phyloP scores from a whole-genome alignment of 2,888 invertebrate species.

The Ennomos quercinarius region DNA sequence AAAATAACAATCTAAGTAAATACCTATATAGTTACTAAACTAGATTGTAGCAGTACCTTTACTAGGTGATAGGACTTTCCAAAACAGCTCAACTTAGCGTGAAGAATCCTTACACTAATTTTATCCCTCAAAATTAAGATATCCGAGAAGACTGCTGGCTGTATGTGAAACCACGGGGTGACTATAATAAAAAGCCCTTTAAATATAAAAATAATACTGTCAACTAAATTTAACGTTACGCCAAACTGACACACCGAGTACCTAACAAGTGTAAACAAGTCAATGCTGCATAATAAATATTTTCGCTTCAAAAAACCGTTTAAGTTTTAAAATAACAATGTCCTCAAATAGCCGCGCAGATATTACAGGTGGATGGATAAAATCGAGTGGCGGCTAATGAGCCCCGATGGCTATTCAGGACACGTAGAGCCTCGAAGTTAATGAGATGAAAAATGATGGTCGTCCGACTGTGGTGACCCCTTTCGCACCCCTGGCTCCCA shows the following conservation, averaged over 20 bases:
- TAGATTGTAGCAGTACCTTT: no score
- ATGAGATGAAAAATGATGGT: slow-evolving; percentile 80
- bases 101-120: no score
- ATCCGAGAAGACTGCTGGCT: no score
- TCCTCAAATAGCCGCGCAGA: slow-evolving; percentile 28
- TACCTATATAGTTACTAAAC: no score
- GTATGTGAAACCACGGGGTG: no score
- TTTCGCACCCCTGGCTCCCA: slow-evolving; percentile 67
- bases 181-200: no score
- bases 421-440: slow-evolving; percentile 65
- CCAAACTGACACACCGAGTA: neutral
- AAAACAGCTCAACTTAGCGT: no score
- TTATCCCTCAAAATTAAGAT: no score
- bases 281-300: slow-evolving; percentile 2
- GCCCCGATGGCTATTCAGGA: slow-evolving; percentile 71
- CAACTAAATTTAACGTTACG: no score
- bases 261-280: slow-evolving; percentile 22
- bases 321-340: slow-evolving; percentile 31
- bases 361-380: slow-evolving; percentile 50
- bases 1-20: no score
- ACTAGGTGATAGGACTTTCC: no score
- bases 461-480: slow-evolving; percentile 76
- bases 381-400: slow-evolving; percentile 60
- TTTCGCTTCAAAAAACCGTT: slow-evolving; percentile 15
- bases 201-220: no score